Conservation (phyloP, 1,140 invertebrate species). For the Tetragonula clypearis region DNA sequence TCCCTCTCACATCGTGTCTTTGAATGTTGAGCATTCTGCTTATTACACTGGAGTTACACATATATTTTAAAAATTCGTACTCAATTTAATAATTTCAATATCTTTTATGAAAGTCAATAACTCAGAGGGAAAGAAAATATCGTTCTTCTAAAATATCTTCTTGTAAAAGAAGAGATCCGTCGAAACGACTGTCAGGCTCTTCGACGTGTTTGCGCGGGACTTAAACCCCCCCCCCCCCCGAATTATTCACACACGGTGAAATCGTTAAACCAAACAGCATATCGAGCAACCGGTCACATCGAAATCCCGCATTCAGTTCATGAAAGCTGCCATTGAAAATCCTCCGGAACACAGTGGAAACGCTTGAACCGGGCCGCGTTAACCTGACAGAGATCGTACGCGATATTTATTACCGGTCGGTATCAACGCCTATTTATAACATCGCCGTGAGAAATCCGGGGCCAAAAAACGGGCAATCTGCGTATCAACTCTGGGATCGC, state of each 20-base stretch:
- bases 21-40: too few relatives aligned
- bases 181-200: neutral
- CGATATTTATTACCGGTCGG: slow-evolving; percentile 18
- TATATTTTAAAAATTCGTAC: too few relatives aligned
- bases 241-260: neutral
- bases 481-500: slow-evolving; percentile 15
- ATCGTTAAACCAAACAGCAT: neutral
- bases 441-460: neutral
- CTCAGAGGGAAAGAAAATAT: too few relatives aligned
- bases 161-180: neutral
- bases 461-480: neutral
- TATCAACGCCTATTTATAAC: slow-evolving; percentile 18
- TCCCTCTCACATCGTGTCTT: too few relatives aligned
- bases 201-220: neutral
- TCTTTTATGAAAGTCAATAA: too few relatives aligned
- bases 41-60: too few relatives aligned
- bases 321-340: neutral
- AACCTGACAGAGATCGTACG: neutral
- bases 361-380: neutral
- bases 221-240: neutral
- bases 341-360: neutral
- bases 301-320: neutral
- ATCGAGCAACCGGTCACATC: neutral
- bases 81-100: too few relatives aligned
- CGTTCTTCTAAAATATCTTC: too few relatives aligned